Evolutionary conservation across 2,888 invertebrate species (phyloP).

Genomic region (Lasioglossum malachurum): DNA sequence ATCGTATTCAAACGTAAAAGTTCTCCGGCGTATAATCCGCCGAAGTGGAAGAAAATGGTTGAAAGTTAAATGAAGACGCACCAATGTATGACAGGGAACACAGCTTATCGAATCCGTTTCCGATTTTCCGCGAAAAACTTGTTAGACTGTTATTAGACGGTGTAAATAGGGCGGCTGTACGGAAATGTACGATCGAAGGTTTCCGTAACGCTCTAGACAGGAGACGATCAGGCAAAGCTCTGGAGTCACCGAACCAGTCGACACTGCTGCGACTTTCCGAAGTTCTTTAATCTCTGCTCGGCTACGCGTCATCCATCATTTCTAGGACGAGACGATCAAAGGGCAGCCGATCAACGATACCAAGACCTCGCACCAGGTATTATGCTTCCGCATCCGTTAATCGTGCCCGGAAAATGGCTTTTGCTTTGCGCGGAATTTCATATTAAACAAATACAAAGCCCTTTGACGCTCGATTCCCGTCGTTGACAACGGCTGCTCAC

Average conservation of each 20-base stretch:
- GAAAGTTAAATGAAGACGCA: conserved; percentile 18
- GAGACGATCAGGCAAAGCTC: background rate
- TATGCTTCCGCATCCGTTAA: conserved; percentile 45
- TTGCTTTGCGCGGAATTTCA: conserved; percentile 36
- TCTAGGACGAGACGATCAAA: conserved; percentile 12
- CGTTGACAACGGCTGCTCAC: background rate
- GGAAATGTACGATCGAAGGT: background rate
- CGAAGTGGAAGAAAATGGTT: conserved; percentile 1
- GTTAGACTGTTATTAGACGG: too few species aligned
- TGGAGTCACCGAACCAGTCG: background rate
- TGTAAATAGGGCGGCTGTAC: too few species aligned
- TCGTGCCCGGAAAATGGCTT: conserved; percentile 39
- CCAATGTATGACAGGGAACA: background rate
- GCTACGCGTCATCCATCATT: conserved; percentile 12
- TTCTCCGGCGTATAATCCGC: conserved; percentile 31
- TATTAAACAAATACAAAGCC: conserved; percentile 12
- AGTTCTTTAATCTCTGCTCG: background rate
- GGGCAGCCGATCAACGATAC: conserved; percentile 5
- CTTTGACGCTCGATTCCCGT: conserved; percentile 1
- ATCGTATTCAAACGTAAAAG: conserved; percentile 48
- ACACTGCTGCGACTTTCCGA: background rate
- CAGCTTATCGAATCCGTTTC: background rate
- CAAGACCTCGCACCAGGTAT: background rate
- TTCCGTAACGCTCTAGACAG: background rate
- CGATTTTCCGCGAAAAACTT: background rate